These are phyloP conservation scores for Athalia rosae DNA, from an alignment of 2,888 invertebrate species.

Conservation along the genomic window DNA sequence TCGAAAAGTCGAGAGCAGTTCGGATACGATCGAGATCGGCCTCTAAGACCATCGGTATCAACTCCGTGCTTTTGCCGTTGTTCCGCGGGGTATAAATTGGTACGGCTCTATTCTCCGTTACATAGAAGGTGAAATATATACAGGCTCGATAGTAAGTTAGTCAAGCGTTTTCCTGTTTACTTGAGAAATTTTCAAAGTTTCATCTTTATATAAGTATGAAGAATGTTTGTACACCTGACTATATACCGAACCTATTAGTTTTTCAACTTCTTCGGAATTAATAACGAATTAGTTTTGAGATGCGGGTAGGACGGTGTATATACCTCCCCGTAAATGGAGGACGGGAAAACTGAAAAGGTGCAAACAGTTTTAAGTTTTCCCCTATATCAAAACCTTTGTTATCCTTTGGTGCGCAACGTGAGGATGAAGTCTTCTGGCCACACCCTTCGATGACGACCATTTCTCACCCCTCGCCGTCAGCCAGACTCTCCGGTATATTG, in stretches of 20 bases:
- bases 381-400: slow-evolving; percentile 47
- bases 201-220: not conserved
- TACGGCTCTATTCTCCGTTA: slow-evolving; percentile 22
- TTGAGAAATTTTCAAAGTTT: slow-evolving; percentile 14
- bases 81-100: slow-evolving; percentile 21
- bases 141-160: not conserved
- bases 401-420: slow-evolving; percentile 27
- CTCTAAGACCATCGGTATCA: slow-evolving; percentile 1
- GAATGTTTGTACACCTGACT: not conserved
- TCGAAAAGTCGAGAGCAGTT: not conserved
- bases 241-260: not conserved
- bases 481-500: slow-evolving; percentile 19
- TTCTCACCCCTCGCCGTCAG: not conserved
- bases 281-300: slow-evolving; percentile 34
- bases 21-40: slow-evolving; percentile 34
- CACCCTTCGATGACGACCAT: slow-evolving; percentile 12
- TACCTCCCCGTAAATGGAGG: not conserved
- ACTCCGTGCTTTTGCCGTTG: not conserved
- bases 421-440: slow-evolving; percentile 23
- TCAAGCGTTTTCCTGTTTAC: not conserved
- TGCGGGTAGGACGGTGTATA: not conserved
- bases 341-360: slow-evolving; percentile 21
- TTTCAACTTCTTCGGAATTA: slow-evolving; percentile 15
- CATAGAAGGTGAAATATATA: slow-evolving; percentile 20
- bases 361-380: slow-evolving; percentile 51